Percentiles rank a stretch among this genome's conserved stretches.
Evolutionary conservation across 2,888 invertebrate species (phyloP).

Genomic region (Drosophila nr. perissopoda): DNA sequence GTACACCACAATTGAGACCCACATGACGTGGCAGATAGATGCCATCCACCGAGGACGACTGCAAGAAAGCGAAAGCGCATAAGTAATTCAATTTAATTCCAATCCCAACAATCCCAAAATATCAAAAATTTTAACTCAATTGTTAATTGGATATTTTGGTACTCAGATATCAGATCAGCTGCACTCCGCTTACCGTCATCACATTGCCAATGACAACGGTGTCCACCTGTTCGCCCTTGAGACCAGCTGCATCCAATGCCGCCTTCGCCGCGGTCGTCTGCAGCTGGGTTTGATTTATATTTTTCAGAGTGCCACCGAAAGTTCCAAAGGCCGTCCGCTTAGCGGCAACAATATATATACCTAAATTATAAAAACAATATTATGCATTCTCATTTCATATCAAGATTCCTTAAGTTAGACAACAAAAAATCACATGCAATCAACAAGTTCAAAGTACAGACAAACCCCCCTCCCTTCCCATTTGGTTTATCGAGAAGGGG

Average conservation of each 20-base stretch:
- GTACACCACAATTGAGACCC: conserved; percentile 93
- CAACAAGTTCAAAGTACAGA: conserved; percentile 58
- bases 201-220: conserved; percentile 96
- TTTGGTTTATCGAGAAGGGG: conserved; percentile 1
- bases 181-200: conserved; percentile 88
- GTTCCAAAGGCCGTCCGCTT: conserved; percentile 99
- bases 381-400: conserved; percentile 1
- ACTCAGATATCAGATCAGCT: neutral
- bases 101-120: neutral
- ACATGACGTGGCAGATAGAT: conserved; percentile 94
- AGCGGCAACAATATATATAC: conserved; percentile 96
- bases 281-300: conserved; percentile 90
- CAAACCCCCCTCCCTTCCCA: neutral
- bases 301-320: conserved; percentile 93
- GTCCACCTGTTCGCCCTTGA: conserved; percentile 94
- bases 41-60: conserved; percentile 93
- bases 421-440: conserved; percentile 31
- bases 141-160: neutral
- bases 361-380: conserved; percentile 84
- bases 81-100: neutral
- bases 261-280: conserved; percentile 93
- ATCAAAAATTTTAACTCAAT: neutral
- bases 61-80: conserved; percentile 49
- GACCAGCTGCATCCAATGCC: conserved; percentile 91
- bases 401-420: conserved; percentile 41